Conservation (phyloP, 2,113 vertebrate genomes). For the cat (Felis catus) region DNA sequence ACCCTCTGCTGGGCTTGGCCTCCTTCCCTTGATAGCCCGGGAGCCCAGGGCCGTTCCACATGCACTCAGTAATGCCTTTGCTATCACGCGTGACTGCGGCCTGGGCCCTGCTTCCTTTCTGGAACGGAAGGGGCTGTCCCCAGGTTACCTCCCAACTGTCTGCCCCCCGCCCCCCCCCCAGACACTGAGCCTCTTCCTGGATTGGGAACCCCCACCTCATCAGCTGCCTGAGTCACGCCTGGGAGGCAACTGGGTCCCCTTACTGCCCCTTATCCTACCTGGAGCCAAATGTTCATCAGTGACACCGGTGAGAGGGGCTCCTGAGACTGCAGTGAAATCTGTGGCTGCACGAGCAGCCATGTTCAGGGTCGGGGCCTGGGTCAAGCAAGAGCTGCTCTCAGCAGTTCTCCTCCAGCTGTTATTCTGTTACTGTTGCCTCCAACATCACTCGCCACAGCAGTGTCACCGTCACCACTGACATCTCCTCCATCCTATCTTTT, state of each 20-base stretch:
- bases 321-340: not conserved
- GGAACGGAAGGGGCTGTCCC: not conserved
- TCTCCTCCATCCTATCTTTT: not conserved
- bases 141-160: not conserved
- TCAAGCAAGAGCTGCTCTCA: not conserved
- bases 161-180: not conserved
- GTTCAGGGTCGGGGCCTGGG: not conserved
- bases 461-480: fast-evolving
- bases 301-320: not conserved
- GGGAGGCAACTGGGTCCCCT: not conserved
- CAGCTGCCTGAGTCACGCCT: not conserved
- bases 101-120: not conserved
- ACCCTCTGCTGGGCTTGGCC: not conserved
- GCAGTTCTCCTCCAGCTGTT: too few species aligned
- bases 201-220: not conserved
- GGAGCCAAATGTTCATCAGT: not conserved
- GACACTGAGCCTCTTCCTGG: not conserved
- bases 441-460: not conserved
- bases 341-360: fast-evolving
- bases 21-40: not conserved
- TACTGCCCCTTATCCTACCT: not conserved
- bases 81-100: fast-evolving
- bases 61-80: not conserved
- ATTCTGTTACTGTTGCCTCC: not conserved
- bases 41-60: not conserved